These are phyloP conservation scores for Iguana delicatissima DNA, from an alignment of 2,797 vertebrate species.

Conservation along the genomic window DNA sequence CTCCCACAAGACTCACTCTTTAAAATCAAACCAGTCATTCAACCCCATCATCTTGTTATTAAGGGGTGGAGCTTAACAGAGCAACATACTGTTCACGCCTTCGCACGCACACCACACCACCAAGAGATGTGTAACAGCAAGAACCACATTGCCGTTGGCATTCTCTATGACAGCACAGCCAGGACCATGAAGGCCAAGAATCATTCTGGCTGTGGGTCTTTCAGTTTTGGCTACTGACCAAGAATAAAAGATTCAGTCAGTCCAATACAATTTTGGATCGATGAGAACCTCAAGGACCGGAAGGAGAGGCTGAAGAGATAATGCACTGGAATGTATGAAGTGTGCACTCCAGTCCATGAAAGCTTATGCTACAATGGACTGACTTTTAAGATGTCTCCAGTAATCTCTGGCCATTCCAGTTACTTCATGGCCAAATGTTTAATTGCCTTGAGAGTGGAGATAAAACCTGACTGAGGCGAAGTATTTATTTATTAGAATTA, in stretches of 20 bases:
- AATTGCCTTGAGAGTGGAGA: neutral
- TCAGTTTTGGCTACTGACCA: no score
- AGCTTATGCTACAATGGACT: no score
- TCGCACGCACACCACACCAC: neutral
- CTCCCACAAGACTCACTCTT: no score
- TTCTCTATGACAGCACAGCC: neutral
- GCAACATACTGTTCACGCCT: neutral
- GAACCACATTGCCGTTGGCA: neutral
- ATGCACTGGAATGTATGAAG: neutral
- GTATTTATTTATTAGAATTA: no score
- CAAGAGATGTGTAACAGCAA: neutral
- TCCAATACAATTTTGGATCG: neutral
- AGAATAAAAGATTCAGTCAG: neutral
- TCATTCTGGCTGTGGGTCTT: neutral
- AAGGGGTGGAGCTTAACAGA: neutral
- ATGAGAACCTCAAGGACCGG: neutral
- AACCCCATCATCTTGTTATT: neutral
- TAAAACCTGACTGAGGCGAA: neutral
- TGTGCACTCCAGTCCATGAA: neutral
- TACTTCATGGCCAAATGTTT: neutral
- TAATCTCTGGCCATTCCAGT: neutral
- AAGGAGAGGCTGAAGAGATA: no score
- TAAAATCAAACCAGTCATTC: neutral
- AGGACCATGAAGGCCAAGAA: neutral
- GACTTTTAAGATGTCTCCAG: neutral